Evolutionary conservation across 2,888 invertebrate genomes (phyloP), one percentile per base, ranked within the genome.

Genomic region (Cartodere bifasciata): DNA sequence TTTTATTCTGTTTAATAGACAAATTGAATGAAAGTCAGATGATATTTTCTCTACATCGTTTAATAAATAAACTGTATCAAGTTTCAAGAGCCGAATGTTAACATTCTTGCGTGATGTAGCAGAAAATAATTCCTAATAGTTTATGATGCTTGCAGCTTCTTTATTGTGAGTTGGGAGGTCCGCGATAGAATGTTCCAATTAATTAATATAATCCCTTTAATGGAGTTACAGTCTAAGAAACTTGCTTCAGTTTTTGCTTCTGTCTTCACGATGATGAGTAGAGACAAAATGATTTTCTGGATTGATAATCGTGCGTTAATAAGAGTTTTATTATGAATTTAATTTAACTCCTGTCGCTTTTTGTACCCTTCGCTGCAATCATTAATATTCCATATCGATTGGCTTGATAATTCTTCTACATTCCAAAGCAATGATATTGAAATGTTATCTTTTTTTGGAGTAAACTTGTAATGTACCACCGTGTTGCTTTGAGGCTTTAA

Each of bases 71-170:
- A n/a, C n/a, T n/a, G n/a, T 52, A 56, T 56, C 53, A 38, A 38
- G 44, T 53, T 55, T 53, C 53, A 42, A 46, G 50, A 54, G 52
- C 52, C 53, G 51, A 53, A 55, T 53, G 53, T 52, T 55, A 55
- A 56, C 55, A 58, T 58, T 58, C 56, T 47, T 51, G 48, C 35
- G 53, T 56, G 56, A 56, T 53, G 53, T 49, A 50, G 58, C 56
- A 55, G 48, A 56, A 58, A 55, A 48, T 49, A 50, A 51, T 54
- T 49, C 45, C 52, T 55, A 56, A 55, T 53, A 53, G 55, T 52
- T 55, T 50, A 47, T 43, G 48, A 53, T 44, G 49, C 49, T 50
- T 42, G 52, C 47, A 52, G 55, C 55, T 57, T 51, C 55, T 56
- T 51, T 46, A 51, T 49, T 47, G 44, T 49, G 35, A 38, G 43